phyloP scores from a whole-genome alignment of 2,888 invertebrate species.

The Plutella xylostella region DNA sequence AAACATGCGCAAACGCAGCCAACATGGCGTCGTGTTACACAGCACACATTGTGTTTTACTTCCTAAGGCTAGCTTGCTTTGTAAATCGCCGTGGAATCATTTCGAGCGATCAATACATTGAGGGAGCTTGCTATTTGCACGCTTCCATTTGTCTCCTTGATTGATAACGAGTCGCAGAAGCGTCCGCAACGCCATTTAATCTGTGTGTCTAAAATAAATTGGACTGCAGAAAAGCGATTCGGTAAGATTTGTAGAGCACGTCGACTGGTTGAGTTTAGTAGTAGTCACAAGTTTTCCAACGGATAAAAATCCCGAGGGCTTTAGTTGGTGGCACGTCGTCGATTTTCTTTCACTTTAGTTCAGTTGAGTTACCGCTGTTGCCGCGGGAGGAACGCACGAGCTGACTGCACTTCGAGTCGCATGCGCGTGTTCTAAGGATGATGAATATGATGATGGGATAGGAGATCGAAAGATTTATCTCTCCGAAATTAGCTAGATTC shows the following conservation, averaged over 20 bases:
- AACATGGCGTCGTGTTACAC: constrained; percentile 31
- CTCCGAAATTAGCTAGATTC: no score
- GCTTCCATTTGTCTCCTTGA: background rate
- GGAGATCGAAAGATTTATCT: no score
- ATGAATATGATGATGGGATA: no score
- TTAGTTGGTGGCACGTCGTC: background rate
- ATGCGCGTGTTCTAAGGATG: no score
- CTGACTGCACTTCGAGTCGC: no score
- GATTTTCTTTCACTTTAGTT: constrained; percentile 2
- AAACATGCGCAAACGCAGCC: constrained; percentile 24
- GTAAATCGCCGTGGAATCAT: no score
- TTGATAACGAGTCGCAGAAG: no score
- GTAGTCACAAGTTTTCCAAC: background rate
- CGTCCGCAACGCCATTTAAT: background rate
- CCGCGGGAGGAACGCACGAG: no score
- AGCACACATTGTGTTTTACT: constrained; percentile 30
- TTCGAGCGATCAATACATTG: no score
- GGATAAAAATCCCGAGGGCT: background rate
- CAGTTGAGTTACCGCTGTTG: no score
- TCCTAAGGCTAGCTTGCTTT: no score
- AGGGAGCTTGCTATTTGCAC: no score
- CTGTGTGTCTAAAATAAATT: background rate
- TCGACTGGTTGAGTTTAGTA: background rate
- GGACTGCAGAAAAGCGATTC: background rate
- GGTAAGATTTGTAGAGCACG: background rate